Percentiles rank a stretch among this genome's conserved stretches.
phyloP scores from a whole-genome alignment of 2,113 vertebrate genomes.

The Ciconia maguari region DNA sequence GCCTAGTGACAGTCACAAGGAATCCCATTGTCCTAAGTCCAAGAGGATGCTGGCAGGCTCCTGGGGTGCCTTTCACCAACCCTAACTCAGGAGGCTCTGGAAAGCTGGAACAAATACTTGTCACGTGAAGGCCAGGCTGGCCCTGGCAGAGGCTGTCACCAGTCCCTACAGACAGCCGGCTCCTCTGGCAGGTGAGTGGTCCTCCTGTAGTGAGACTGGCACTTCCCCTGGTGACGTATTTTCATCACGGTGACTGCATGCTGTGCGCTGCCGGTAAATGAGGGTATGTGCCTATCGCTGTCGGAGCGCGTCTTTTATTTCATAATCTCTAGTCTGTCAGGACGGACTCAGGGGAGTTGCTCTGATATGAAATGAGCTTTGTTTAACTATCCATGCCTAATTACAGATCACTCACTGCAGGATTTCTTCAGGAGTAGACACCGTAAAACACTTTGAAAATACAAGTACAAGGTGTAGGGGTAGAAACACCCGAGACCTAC shows the following conservation, averaged over 20 bases:
- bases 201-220: fast-evolving
- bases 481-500: fast-evolving
- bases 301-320: fast-evolving
- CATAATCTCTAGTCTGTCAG: background rate
- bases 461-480: background rate
- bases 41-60: background rate
- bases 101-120: background rate
- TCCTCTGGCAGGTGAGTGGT: background rate
- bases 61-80: background rate
- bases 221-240: fast-evolving
- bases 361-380: background rate
- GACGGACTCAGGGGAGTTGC: background rate
- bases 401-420: background rate
- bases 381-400: background rate
- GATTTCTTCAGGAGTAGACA: background rate
- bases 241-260: fast-evolving
- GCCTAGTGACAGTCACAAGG: background rate
- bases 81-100: background rate
- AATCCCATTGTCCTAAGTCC: fast-evolving
- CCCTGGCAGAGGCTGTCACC: background rate
- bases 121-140: fast-evolving
- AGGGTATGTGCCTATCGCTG: fast-evolving
- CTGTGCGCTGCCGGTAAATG: fast-evolving
- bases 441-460: background rate
- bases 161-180: fast-evolving